These are phyloP conservation scores for Hylomyscus alleni DNA, from an alignment of 2,797 vertebrate genomes.

Conservation along the genomic window DNA sequence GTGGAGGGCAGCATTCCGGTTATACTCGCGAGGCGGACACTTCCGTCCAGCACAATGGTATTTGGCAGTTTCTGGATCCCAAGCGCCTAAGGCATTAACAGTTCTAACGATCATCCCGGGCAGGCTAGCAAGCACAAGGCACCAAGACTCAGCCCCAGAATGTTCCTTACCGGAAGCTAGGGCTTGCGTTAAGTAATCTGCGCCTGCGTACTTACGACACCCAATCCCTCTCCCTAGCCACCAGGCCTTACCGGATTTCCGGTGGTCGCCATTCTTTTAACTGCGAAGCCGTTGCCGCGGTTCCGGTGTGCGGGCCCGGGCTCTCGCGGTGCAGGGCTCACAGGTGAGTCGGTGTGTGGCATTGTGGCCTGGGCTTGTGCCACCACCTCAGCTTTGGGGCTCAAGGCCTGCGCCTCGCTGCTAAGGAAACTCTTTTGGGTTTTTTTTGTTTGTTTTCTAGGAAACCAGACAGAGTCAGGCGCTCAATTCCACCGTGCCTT, in stretches of 20 bases:
- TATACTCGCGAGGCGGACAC: not conserved
- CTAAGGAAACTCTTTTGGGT: not conserved
- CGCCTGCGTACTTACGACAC: not conserved
- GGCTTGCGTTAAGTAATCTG: rapidly evolving
- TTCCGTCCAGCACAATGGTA: not conserved
- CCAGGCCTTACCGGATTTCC: not conserved
- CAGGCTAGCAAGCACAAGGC: too few relatives aligned
- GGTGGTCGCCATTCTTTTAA: not conserved
- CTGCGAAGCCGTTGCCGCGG: rapidly evolving
- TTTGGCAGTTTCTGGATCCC: not conserved
- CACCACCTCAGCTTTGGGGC: too few relatives aligned
- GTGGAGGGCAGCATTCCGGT: not conserved
- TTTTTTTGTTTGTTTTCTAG: not conserved
- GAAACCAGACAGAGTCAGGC: not conserved
- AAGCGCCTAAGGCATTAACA: not conserved
- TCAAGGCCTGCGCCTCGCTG: not conserved
- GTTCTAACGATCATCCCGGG: not conserved
- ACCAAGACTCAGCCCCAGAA: too few relatives aligned
- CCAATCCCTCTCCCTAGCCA: not conserved
- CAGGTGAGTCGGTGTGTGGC: not conserved
- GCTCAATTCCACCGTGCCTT: not conserved
- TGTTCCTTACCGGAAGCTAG: not conserved
- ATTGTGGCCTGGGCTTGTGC: too few relatives aligned
- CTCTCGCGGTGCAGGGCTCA: not conserved
- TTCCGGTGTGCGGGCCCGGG: rapidly evolving